Evolutionary conservation across 1,140 invertebrate species (phyloP).

Genomic region (Papilio polytes): DNA sequence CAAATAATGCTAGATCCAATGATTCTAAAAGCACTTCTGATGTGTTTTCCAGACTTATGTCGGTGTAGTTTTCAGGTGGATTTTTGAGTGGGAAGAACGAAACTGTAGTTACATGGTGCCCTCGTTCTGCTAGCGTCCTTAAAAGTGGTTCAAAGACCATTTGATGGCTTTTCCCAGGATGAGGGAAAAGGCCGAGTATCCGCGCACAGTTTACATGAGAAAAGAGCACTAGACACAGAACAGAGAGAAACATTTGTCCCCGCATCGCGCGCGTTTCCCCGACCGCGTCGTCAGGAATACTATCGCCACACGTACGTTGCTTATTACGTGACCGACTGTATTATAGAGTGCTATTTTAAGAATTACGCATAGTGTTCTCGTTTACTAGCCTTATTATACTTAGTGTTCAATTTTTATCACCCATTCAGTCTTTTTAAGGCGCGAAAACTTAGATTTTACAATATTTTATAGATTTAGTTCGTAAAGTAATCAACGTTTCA

Average conservation of each 20-base stretch:
- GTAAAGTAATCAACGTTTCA: no score
- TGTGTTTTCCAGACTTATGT: conserved; percentile 65
- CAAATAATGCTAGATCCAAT: conserved; percentile 58
- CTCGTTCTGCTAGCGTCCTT: conserved; percentile 83
- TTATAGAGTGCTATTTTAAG: conserved; percentile 8
- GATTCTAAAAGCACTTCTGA: conserved; percentile 55
- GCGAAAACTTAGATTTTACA: not conserved
- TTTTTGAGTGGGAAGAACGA: conserved; percentile 81
- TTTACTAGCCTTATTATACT: not conserved
- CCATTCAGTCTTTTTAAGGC: not conserved
- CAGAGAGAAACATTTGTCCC: not conserved
- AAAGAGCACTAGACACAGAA: conserved; percentile 37
- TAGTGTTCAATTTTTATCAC: not conserved
- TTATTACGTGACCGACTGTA: not conserved
- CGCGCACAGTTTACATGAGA: conserved; percentile 49
- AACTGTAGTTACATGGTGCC: conserved; percentile 87
- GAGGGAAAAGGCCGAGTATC: conserved; percentile 86
- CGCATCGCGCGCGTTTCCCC: conserved; percentile 48
- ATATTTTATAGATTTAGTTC: no score
- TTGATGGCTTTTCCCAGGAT: conserved; percentile 88
- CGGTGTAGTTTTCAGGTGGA: conserved; percentile 62
- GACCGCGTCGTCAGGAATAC: conserved; percentile 30
- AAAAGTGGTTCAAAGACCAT: conserved; percentile 87
- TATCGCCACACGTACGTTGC: conserved; percentile 15
- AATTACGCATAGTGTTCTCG: conserved; percentile 10